Base-by-base conservation (phyloP, 2,797 vertebrate genomes). In the Brachyalestes nurse region DNA sequence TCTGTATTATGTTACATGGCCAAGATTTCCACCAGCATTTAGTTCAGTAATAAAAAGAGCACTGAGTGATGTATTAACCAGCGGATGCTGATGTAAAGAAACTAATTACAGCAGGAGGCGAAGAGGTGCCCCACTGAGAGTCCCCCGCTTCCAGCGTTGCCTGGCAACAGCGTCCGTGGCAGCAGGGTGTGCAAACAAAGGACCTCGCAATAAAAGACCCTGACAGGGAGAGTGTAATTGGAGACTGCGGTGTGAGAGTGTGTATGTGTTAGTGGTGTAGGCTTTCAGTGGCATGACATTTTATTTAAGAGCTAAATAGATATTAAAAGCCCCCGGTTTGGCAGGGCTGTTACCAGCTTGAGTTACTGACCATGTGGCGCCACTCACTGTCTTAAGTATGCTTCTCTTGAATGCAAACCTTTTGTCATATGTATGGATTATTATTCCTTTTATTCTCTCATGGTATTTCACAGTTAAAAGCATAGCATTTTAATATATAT, bases 171-270 rank as follows among this genome's bases (percentile, higher is more conserved):
- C 57, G 73, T 84, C 81, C 83, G 60, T 87, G 70, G 78, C 0
- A 0, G 71, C 77, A 69, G 75, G 74, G 72, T 83, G 78, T 75
- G 84, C 82, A 88, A 87, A 85, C 81, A 88, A 82, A 87, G 77
- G 42, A 25, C 58, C 34, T 16, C 69, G 67, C 73, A 84, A 83
- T 69, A 84, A 73, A 72, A 85, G 86, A 88, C 53, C 72, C 70
- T 75, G 76, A 82, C 76, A 80, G 60, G 55, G 74, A 73, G 34
- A 70, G 61, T 64, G 73, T 45, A 83, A 80, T 23, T 12, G 4
- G 51, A 80, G 80, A 64, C 51, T 21, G 23, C 8, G 7, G 60
- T 28, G 60, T 38, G 66, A 23, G 57, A 58, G 72, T 9, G 49
- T 60, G 66, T 65, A 14, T 62, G 40, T 40, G 25, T 76, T 55